Evolutionary conservation across 1,140 invertebrate species (phyloP).

Genomic region (Anadara kagoshimensis): DNA sequence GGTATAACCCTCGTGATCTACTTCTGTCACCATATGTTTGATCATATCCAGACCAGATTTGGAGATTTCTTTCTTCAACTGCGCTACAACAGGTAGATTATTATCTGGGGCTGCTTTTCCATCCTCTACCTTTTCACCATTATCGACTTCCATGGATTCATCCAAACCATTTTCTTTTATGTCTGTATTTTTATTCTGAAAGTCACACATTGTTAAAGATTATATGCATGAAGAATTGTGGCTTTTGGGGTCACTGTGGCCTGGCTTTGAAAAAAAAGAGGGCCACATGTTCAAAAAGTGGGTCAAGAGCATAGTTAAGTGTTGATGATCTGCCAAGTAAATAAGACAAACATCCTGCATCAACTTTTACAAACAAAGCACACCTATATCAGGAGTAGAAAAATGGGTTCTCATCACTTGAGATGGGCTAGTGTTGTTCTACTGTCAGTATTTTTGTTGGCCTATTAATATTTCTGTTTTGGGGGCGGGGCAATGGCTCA

Average conservation of each 20-base stretch:
- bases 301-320: too few species aligned
- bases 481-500: too few species aligned
- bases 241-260: neutral
- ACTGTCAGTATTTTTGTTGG: too few species aligned
- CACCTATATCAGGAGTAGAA: too few species aligned
- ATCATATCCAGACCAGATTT: conserved; percentile 42
- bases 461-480: too few species aligned
- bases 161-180: conserved; percentile 40
- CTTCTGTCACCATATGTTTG: conserved; percentile 67
- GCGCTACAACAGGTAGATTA: conserved; percentile 14
- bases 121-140: conserved; percentile 15
- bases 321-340: too few species aligned
- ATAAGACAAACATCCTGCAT: too few species aligned
- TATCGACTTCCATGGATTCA: conserved; percentile 52
- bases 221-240: conserved; percentile 2
- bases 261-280: too few species aligned
- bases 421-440: too few species aligned
- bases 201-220: neutral
- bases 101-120: conserved; percentile 26
- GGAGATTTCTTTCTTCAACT: conserved; percentile 30
- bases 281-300: too few species aligned
- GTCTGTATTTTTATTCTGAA: conserved; percentile 14
- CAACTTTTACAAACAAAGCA: too few species aligned
- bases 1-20: conserved; percentile 70
- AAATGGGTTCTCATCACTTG: too few species aligned